Base-by-base conservation (phyloP, 2,797 vertebrate genomes). In the Cossypha dichroa region DNA sequence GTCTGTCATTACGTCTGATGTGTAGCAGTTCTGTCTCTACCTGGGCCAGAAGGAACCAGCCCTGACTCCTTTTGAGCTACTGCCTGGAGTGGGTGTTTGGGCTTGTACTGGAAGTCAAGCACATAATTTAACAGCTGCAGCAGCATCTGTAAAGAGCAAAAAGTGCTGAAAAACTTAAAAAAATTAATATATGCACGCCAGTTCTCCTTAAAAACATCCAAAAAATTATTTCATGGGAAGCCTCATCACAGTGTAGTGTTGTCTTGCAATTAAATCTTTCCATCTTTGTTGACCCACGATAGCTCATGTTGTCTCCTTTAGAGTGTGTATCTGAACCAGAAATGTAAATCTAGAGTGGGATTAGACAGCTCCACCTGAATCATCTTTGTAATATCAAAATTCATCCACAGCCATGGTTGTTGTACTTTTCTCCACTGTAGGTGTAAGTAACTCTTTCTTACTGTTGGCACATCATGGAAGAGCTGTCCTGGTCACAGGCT, bases 61-160 rank as follows among this genome's bases (percentile, higher is more conserved):
- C 19, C 43, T 6, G 4, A 3, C 10, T 93, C 25, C 45, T 69
- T 60, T 46, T 25, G 33, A 73, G 54, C 16, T 36, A 5, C 31
- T 83, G 59, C 45, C 54, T 75, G 41, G 15, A 52, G 15, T 36
- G 54, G 18, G 11, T 2, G 0, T 68, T 78, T 55, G 20, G 5
- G 41, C 59, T 93, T 0, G 0, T 63, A 31, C 7, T 36, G 54
- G 34, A 85, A 68, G 31, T 22, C 3, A 5, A 55, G 13, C n/a
- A 36, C 0, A 1, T 19, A 33, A 19, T 69, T 70, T 77, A 70
- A 69, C 55, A 87, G 59, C 52, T 63, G 48, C 31, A 91, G 28
- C 15, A 69, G 49, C 31, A 73, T 36, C 23, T 78, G 33, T 81
- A 55, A 72, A 74, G 54, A 68, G 16, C 4, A 63, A 74, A 63